Percentiles rank a stretch among this genome's conserved stretches.
Conservation (phyloP, 2,113 vertebrate species). For the Argyrosomus japonicus region DNA sequence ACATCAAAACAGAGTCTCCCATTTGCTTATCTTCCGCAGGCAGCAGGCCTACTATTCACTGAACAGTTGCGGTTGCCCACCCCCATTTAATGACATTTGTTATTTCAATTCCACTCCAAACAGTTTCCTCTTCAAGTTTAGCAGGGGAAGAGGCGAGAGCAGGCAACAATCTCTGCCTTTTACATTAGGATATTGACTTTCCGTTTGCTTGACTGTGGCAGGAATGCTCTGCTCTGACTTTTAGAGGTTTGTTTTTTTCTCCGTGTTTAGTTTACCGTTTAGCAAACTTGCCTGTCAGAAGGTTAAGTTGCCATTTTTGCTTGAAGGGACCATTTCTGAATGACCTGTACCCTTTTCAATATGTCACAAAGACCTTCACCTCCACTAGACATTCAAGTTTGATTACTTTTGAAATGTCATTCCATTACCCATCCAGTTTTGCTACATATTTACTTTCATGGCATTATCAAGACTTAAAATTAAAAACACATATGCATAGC, state of each 20-base stretch:
- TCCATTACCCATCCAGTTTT: neutral
- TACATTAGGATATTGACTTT: conserved; percentile 62
- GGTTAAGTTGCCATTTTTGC: conserved; percentile 1
- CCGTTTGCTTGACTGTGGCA: conserved; percentile 46
- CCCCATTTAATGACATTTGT: conserved; percentile 70
- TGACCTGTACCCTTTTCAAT: neutral
- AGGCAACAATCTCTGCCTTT: conserved; percentile 50
- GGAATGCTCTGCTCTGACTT: conserved; percentile 36
- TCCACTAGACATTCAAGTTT: neutral
- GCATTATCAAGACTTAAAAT: neutral
- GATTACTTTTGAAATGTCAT: neutral
- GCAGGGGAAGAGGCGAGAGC: conserved; percentile 38
- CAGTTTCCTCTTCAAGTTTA: conserved; percentile 60
- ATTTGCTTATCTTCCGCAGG: conserved; percentile 76
- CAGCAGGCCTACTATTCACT: conserved; percentile 73
- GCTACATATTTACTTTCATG: neutral
- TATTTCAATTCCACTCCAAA: conserved; percentile 74
- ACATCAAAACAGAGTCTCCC: conserved; percentile 61
- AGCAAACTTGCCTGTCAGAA: conserved; percentile 10
- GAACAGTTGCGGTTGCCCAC: conserved; percentile 62
- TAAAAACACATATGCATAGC: neutral
- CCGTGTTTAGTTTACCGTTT: conserved; percentile 3
- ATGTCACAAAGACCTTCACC: neutral
- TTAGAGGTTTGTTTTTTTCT: neutral
- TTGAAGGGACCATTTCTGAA: neutral